Evolutionary conservation across 2,797 vertebrate genomes (phyloP).

Genomic region (Loriculus beryllinus): DNA sequence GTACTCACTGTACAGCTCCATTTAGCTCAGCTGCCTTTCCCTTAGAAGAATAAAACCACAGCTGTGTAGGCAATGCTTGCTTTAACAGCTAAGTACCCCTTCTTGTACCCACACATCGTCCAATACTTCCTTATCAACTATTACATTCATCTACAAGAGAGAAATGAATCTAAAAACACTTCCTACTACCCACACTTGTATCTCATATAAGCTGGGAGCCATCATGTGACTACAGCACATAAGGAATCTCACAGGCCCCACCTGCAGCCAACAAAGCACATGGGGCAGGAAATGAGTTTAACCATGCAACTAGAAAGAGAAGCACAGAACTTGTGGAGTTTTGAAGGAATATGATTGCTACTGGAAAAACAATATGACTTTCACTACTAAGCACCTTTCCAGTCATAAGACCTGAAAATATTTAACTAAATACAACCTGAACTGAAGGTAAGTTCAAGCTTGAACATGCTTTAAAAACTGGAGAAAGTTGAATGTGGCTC

Average conservation of each 20-base stretch:
- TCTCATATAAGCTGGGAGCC: not conserved
- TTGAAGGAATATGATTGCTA: not conserved
- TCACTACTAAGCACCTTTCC: not conserved
- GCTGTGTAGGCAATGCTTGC: not conserved
- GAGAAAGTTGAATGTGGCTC: not conserved
- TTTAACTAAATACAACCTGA: not conserved
- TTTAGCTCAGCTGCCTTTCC: not conserved
- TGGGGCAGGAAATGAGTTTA: not conserved
- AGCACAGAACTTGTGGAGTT: not conserved
- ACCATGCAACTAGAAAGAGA: not conserved
- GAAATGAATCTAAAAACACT: not conserved
- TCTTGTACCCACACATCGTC: not conserved
- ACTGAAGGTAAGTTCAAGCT: not conserved
- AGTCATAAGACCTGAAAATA: not conserved
- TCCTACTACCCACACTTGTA: not conserved
- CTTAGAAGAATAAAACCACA: not conserved
- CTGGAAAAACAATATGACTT: not conserved
- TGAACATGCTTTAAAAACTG: not conserved
- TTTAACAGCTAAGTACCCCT: not conserved
- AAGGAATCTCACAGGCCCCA: not conserved
- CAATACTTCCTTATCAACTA: not conserved
- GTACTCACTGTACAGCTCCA: not conserved
- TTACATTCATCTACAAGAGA: rapidly evolving
- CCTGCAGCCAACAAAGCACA: not conserved
- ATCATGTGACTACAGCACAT: not conserved